A percentile compares a stretch with the other conserved stretches of the same genome.
Evolutionary conservation across 2,113 vertebrate species (phyloP).

Genomic region (Heliornis fulica): DNA sequence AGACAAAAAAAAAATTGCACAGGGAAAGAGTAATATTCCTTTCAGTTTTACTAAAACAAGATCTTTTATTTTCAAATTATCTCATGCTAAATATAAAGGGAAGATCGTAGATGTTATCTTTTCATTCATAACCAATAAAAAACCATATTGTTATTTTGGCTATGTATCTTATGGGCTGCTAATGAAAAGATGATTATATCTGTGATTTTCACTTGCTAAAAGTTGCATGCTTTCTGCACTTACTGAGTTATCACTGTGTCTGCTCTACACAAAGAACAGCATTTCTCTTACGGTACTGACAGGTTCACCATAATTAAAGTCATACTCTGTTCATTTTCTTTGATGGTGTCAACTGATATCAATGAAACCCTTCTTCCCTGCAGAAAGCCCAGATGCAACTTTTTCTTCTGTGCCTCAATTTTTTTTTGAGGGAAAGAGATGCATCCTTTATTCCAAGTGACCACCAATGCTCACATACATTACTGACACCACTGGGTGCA

Average conservation of each 20-base stretch:
- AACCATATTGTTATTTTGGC: background rate
- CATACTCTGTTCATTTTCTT: background rate
- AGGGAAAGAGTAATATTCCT: background rate
- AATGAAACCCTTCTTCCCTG: background rate
- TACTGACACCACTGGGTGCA: background rate
- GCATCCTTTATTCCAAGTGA: background rate
- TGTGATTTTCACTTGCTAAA: background rate
- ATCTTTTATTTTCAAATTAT: background rate
- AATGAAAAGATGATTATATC: background rate
- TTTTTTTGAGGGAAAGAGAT: background rate
- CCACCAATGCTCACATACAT: accelerated
- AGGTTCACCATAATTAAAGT: background rate
- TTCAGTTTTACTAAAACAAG: background rate
- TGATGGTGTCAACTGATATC: background rate
- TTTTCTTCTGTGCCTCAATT: background rate
- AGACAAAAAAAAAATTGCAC: background rate
- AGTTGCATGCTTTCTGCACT: background rate
- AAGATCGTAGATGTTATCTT: background rate
- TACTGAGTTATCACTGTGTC: background rate
- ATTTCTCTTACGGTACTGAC: background rate
- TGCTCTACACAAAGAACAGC: background rate
- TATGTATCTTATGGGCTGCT: background rate
- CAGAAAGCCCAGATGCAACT: background rate
- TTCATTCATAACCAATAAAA: background rate
- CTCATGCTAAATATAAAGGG: background rate